Conservation (phyloP, 2,113 vertebrate genomes). For the Nothobranchius kuhntae region DNA sequence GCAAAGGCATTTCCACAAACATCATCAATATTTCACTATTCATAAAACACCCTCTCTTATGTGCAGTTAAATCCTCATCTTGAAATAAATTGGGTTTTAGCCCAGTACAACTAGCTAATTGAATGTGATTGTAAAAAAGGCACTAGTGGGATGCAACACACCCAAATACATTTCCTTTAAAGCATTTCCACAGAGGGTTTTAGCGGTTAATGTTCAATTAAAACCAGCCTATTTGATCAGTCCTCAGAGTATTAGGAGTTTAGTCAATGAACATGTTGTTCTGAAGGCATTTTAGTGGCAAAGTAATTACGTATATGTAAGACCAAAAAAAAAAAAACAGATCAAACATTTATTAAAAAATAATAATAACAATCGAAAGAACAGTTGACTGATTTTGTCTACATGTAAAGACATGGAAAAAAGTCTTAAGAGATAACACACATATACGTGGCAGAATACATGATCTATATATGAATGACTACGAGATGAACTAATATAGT, state of each 20-base stretch:
- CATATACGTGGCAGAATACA: no score
- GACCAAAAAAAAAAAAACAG: no score
- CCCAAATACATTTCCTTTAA: background rate
- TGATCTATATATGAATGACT: constrained; percentile 13
- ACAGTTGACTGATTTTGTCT: no score
- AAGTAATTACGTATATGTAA: background rate
- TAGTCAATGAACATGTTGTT: constrained; percentile 42
- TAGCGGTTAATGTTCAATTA: constrained; percentile 63
- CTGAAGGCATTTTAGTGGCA: constrained; percentile 48
- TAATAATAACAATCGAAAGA: no score
- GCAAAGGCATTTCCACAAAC: constrained; percentile 79
- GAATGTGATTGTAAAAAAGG: constrained; percentile 70
- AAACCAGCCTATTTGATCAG: constrained; percentile 61
- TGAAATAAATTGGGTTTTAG: constrained; percentile 57
- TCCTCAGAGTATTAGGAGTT: constrained; percentile 14
- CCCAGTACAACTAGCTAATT: constrained; percentile 68
- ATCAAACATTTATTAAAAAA: no score
- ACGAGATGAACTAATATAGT: constrained; percentile 62
- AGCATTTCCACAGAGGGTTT: constrained; percentile 53
- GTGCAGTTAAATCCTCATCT: constrained; percentile 63
- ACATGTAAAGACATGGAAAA: no score
- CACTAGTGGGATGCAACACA: constrained; percentile 36
- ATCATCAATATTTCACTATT: constrained; percentile 81
- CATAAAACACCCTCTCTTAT: constrained; percentile 71
- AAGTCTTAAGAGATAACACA: no score